Conservation (phyloP, 2,797 vertebrate genomes). For the Sebastes oblongus region DNA sequence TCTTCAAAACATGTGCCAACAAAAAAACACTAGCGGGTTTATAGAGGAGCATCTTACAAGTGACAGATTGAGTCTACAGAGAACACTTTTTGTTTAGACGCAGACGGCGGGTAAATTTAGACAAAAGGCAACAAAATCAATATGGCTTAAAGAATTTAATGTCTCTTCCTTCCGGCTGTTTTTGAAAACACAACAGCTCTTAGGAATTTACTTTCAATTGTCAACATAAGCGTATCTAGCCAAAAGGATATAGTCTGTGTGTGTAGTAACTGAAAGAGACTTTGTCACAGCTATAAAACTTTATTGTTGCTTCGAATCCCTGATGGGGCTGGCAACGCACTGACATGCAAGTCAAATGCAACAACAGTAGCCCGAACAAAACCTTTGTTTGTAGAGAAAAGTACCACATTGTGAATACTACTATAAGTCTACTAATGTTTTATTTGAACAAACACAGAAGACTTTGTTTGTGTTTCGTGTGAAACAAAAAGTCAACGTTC, state of each 20-base stretch:
- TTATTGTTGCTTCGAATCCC: neutral
- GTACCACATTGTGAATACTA: neutral
- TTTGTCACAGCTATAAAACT: neutral
- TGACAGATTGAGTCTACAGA: constrained; percentile 39
- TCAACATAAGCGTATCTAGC: neutral
- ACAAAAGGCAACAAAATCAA: constrained; percentile 33
- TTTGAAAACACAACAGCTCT: constrained; percentile 33
- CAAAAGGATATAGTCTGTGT: neutral
- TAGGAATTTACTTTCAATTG: constrained; percentile 23
- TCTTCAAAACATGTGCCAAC: constrained; percentile 12
- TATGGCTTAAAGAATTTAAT: neutral
- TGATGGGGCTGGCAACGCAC: neutral
- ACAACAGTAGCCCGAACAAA: neutral
- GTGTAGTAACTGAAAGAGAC: neutral
- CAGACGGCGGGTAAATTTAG: constrained; percentile 39
- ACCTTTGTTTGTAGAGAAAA: neutral
- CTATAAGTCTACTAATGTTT: neutral
- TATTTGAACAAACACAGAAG: no score
- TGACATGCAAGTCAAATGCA: neutral
- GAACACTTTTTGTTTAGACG: constrained; percentile 8
- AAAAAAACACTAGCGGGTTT: neutral
- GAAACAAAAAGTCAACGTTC: no score
- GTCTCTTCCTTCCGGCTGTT: constrained; percentile 12
- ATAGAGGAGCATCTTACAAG: neutral
- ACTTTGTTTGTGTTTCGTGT: no score